Percentiles rank a stretch among this genome's conserved stretches.
Conservation (phyloP, 2,113 vertebrate genomes). For the Zapus hudsonius region DNA sequence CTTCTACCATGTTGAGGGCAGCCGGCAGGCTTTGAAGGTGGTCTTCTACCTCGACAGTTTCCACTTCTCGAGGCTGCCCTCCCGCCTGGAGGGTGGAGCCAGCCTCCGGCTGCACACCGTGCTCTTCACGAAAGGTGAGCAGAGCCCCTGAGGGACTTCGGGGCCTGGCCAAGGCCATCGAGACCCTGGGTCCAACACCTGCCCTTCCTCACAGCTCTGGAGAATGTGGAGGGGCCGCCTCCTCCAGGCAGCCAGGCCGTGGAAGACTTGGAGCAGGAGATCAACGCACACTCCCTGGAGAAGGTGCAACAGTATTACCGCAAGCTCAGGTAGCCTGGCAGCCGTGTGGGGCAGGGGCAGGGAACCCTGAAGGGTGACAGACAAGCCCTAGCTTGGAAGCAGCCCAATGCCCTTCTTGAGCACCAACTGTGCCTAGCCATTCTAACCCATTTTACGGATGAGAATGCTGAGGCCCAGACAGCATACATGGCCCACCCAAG, state of each 20-base stretch:
- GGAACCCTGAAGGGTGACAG: fast-evolving
- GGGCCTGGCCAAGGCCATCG: neutral
- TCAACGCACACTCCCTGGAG: slow-evolving; percentile 93
- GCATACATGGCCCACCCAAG: neutral
- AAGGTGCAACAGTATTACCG: slow-evolving; percentile 98
- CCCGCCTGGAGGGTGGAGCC: slow-evolving; percentile 93
- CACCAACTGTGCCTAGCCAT: neutral
- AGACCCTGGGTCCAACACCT: fast-evolving
- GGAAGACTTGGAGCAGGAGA: slow-evolving; percentile 95
- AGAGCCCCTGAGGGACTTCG: fast-evolving
- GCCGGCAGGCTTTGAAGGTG: slow-evolving; percentile 94
- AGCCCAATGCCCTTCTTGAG: neutral
- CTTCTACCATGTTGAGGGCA: slow-evolving; percentile 96
- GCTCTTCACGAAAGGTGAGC: slow-evolving; percentile 94
- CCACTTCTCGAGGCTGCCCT: slow-evolving; percentile 96
- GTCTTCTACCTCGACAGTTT: slow-evolving; percentile 95
- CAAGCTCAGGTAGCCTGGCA: slow-evolving; percentile 91
- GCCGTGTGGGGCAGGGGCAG: fast-evolving
- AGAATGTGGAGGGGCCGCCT: slow-evolving; percentile 88
- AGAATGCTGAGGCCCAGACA: neutral
- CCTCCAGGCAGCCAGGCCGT: slow-evolving; percentile 83
- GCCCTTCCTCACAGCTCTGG: slow-evolving; percentile 88
- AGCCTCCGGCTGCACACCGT: slow-evolving; percentile 94
- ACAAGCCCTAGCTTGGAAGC: fast-evolving
- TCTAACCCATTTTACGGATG: neutral